A percentile compares a stretch with the other conserved stretches of the same genome.
phyloP scores from a whole-genome alignment of 2,888 invertebrate species.

The Drosophila antonietae region DNA sequence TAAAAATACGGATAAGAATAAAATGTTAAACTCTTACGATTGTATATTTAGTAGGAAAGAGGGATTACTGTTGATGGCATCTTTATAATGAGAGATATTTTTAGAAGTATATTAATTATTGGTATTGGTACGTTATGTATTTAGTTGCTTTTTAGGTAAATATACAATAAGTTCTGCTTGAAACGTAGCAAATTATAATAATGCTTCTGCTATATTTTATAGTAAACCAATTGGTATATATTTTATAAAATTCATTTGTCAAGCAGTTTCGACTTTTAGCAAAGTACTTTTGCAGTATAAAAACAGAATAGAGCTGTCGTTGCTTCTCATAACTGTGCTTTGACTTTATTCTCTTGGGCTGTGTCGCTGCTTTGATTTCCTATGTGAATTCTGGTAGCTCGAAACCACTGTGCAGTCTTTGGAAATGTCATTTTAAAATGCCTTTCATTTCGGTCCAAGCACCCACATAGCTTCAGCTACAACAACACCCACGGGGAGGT shows the following conservation, averaged over 20 bases:
- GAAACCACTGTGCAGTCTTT: constrained; percentile 49
- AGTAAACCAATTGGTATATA: neutral
- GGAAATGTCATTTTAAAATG: constrained; percentile 76
- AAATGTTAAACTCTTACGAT: neutral
- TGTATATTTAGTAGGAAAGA: neutral
- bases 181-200: too few relatives aligned
- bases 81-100: neutral
- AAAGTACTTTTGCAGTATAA: too few relatives aligned
- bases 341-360: neutral
- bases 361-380: constrained; percentile 3
- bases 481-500: neutral
- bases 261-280: neutral
- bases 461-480: constrained; percentile 20
- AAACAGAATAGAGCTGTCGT: neutral
- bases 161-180: neutral
- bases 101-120: neutral
- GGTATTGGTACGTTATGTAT: too few relatives aligned
- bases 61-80: neutral
- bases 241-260: neutral
- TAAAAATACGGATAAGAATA: neutral
- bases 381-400: constrained; percentile 8
- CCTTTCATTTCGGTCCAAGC: constrained; percentile 45
- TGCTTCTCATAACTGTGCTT: neutral
- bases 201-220: neutral
- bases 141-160: neutral